Conservation (phyloP, 2,797 vertebrate species). For the Danio choprae region DNA sequence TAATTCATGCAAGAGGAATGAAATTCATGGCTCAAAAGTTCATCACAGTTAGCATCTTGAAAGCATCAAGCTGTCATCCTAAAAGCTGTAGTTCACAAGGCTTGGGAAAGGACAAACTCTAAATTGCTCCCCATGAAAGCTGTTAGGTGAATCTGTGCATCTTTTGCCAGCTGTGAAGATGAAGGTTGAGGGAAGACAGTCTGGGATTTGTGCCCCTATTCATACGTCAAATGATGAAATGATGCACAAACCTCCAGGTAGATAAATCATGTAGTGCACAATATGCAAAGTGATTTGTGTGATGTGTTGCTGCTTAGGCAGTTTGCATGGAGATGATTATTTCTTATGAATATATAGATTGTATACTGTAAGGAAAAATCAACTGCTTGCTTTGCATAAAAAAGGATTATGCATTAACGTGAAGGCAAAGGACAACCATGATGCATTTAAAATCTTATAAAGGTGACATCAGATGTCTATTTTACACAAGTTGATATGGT, state of each 20-base stretch:
- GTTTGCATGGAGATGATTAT: neutral
- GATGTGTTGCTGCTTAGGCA: conserved; percentile 5
- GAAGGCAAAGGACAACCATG: too few relatives aligned
- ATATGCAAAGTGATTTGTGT: neutral
- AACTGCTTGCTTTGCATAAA: too few relatives aligned
- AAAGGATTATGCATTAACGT: too few relatives aligned
- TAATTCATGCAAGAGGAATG: conserved; percentile 6
- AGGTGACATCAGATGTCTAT: too few relatives aligned
- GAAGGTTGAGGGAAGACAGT: neutral
- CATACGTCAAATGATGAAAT: conserved; percentile 30
- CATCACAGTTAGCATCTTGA: conserved; percentile 11
- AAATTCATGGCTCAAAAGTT: neutral
- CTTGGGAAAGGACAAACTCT: conserved; percentile 29
- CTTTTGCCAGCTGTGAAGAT: conserved; percentile 32
- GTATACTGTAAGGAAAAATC: too few relatives aligned
- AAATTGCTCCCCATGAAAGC: conserved; percentile 52
- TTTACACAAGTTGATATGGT: too few relatives aligned
- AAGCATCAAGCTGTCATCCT: conserved; percentile 23
- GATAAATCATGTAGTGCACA: conserved; percentile 6
- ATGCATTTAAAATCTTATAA: too few relatives aligned
- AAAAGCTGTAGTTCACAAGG: conserved; percentile 6
- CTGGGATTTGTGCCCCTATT: conserved; percentile 36
- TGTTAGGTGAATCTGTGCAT: conserved; percentile 43
- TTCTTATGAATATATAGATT: neutral
- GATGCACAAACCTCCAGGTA: conserved; percentile 13